These are phyloP conservation scores for Chiridota heheva DNA, from an alignment of 35 echinoderm and acorn worm genomes.

Conservation along the genomic window DNA sequence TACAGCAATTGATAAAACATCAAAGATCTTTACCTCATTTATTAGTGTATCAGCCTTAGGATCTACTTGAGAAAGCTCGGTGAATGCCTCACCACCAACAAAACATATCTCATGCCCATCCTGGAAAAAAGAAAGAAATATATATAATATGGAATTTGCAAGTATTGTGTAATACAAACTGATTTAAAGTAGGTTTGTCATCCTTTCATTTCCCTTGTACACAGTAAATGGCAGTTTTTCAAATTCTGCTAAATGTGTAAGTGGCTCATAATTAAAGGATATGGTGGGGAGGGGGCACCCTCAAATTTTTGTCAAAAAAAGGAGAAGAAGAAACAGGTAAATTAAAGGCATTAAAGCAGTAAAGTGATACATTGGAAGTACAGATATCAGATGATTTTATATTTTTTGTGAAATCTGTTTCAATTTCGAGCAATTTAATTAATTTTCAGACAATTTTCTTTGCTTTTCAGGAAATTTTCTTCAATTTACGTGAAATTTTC, in stretches of 20 bases:
- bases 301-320: too few relatives aligned
- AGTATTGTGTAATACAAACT: background rate
- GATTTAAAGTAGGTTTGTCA: background rate
- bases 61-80: conserved; percentile 79
- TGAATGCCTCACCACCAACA: conserved; percentile 90
- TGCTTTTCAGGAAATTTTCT: too few relatives aligned
- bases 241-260: background rate
- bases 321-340: too few relatives aligned
- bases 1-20: background rate
- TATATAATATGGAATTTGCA: conserved; percentile 1
- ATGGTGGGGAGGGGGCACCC: too few relatives aligned
- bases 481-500: too few relatives aligned
- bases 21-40: conserved; percentile 50
- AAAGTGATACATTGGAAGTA: too few relatives aligned
- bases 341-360: too few relatives aligned
- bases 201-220: background rate
- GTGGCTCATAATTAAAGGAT: too few relatives aligned
- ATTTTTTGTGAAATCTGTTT: too few relatives aligned
- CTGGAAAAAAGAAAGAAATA: conserved; percentile 33
- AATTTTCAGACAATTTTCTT: too few relatives aligned
- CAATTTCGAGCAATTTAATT: too few relatives aligned
- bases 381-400: too few relatives aligned
- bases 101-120: conserved; percentile 98
- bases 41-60: conserved; percentile 68
- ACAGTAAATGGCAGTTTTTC: background rate